phyloP scores from a whole-genome alignment of 2,888 invertebrate species.

The Acheta domesticus region DNA sequence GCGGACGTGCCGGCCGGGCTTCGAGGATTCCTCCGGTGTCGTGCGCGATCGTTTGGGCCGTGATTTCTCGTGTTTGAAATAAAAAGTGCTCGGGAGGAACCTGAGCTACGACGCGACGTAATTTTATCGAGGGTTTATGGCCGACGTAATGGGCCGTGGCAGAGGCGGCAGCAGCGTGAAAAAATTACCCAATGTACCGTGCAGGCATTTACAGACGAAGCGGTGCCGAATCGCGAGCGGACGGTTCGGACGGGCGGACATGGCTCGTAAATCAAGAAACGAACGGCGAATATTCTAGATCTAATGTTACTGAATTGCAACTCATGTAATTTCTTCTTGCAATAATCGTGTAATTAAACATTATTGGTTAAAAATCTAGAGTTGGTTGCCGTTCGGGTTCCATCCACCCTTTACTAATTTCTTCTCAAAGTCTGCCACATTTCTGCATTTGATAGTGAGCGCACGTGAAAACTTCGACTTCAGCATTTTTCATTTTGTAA shows the following conservation, averaged over 20 bases:
- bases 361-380: too few relatives aligned
- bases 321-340: too few relatives aligned
- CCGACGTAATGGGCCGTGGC: not conserved
- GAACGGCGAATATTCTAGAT: not conserved
- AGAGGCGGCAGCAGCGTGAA: not conserved
- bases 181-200: not conserved
- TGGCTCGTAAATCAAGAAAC: not conserved
- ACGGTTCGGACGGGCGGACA: not conserved
- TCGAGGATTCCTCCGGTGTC: too few relatives aligned
- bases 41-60: not conserved
- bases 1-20: too few relatives aligned
- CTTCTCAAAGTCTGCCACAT: too few relatives aligned
- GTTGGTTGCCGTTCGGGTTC: too few relatives aligned
- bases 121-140: slow-evolving; percentile 6
- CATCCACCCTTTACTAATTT: too few relatives aligned
- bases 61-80: slow-evolving; percentile 4
- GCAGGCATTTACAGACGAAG: not conserved
- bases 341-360: too few relatives aligned
- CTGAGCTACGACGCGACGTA: not conserved
- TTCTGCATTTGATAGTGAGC: too few relatives aligned
- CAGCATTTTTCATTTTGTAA: too few relatives aligned
- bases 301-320: too few relatives aligned
- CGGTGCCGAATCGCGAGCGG: not conserved
- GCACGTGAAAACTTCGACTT: too few relatives aligned
- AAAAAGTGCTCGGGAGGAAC: not conserved